Evolutionary conservation across 2,113 vertebrate genomes (phyloP), one percentile per base, ranked within the genome.

Genomic region (Anoura caudifer): DNA sequence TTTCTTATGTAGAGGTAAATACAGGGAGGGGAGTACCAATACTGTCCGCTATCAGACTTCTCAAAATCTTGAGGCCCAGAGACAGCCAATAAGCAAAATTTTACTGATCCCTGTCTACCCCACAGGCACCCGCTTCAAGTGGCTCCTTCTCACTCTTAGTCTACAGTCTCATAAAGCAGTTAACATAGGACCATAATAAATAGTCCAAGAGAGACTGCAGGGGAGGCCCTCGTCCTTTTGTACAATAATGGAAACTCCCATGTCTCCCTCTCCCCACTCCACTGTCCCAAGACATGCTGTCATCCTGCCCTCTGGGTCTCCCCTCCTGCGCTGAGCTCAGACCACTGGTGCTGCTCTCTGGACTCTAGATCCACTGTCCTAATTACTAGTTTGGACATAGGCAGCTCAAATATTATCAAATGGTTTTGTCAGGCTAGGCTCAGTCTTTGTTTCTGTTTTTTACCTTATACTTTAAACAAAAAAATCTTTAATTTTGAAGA

Each of bases 401-500:
- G 45, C 36, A 59, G 24, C 54, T 65, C 38, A 70, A 45, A 72
- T 85, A 77, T 86, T 67, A 38, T 54, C 79, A 80, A 65, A 69
- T 36, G 6, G 7, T 56, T 82, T 54, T 87, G 54, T 82, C 43
- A 72, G 81, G 52, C 63, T 83, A 84, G 43, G 65, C 45, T 50
- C 79, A 89, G 69, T 33, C 24, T 47, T 92, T 90, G 5, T 92
- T 88, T 77, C 65, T 38, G 43, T 22, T 61, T 61, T 91, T 85
- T 63, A 56, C 38, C 36, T 84, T 59, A 85, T 54, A 70, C 33
- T 85, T 91, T 70, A 89, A 89, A 59, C 22, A 82, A 94, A 83
- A 83, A 41, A 43, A 87, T 15, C 7, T 85, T 91, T 61, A 91
- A 75, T 95, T 95, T 67, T 79, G 50, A 88, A 79, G 80, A 95